A percentile compares a stretch with the other conserved stretches of the same genome.
Conservation (phyloP, 1,140 invertebrate genomes). For the Drosophila cardini region DNA sequence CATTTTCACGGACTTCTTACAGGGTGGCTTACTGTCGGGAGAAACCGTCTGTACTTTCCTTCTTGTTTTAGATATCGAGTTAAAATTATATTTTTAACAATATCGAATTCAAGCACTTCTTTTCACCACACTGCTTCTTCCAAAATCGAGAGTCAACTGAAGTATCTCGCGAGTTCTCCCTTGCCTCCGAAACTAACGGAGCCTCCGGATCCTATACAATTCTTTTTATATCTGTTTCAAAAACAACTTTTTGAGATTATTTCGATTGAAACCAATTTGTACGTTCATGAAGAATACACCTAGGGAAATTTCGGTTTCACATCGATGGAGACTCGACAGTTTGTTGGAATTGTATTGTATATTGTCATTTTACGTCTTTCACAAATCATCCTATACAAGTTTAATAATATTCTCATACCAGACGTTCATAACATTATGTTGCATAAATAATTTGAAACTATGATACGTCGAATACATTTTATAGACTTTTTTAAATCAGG, state of each 20-base stretch:
- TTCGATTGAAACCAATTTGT: conserved; percentile 34
- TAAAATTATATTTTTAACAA: too few relatives aligned
- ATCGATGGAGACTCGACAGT: too few relatives aligned
- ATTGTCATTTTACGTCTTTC: background rate
- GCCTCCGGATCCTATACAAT: conserved; percentile 18
- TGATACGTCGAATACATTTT: background rate
- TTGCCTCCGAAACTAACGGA: conserved; percentile 33
- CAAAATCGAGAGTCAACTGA: background rate
- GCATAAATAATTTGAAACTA: background rate
- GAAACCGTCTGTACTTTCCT: too few relatives aligned
- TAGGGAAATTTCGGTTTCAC: background rate
- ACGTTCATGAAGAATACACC: conserved; percentile 3
- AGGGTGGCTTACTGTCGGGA: too few relatives aligned
- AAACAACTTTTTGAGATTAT: conserved; percentile 11
- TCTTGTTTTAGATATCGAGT: too few relatives aligned
- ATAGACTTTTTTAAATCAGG: background rate
- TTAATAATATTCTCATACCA: background rate
- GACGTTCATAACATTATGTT: background rate
- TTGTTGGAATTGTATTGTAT: too few relatives aligned
- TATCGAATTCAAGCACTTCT: too few relatives aligned
- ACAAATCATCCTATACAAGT: background rate
- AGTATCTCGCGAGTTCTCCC: conserved; percentile 24
- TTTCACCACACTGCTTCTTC: too few relatives aligned
- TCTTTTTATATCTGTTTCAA: conserved; percentile 23
- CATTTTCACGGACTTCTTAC: too few relatives aligned